Evolutionary conservation across 1,140 invertebrate genomes (phyloP).

Genomic region (Halictus rubicundus): DNA sequence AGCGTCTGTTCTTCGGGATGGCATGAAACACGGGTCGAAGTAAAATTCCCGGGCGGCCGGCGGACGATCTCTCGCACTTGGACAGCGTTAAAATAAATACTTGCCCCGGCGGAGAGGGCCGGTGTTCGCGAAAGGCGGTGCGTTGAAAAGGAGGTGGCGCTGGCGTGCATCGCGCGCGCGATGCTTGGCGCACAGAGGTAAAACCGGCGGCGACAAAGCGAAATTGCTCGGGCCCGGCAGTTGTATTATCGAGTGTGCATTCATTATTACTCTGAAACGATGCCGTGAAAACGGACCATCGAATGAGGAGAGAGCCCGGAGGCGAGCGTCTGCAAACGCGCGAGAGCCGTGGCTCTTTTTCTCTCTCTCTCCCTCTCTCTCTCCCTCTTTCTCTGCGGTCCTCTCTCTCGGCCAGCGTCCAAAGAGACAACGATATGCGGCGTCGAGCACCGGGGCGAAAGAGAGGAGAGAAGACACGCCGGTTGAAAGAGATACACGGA

Average conservation of each 20-base stretch:
- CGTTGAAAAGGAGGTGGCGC: slow-evolving; percentile 4
- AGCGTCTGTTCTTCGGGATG: too few relatives aligned
- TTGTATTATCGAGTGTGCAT: slow-evolving; percentile 36
- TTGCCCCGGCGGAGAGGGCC: neutral
- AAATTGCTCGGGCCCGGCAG: slow-evolving; percentile 11
- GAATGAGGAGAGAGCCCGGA: slow-evolving; percentile 46
- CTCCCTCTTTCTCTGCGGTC: too few relatives aligned
- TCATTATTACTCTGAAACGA: slow-evolving; percentile 42
- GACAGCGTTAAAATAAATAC: too few relatives aligned
- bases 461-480: slow-evolving; percentile 35
- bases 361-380: too few relatives aligned
- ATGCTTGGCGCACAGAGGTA: neutral
- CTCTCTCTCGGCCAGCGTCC: slow-evolving; percentile 46
- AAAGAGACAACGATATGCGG: slow-evolving; percentile 49
- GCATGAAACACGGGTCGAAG: too few relatives aligned
- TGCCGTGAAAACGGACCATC: slow-evolving; percentile 44
- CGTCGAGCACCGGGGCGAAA: slow-evolving; percentile 5
- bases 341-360: neutral
- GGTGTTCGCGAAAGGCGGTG: neutral
- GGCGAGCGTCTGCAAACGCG: slow-evolving; percentile 52
- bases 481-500: slow-evolving; percentile 45
- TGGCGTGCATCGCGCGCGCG: neutral
- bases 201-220: slow-evolving; percentile 7
- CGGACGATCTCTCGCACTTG: too few relatives aligned
- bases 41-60: too few relatives aligned